phyloP scores from a whole-genome alignment of 2,888 invertebrate species.

The Syrista parreyssii region DNA sequence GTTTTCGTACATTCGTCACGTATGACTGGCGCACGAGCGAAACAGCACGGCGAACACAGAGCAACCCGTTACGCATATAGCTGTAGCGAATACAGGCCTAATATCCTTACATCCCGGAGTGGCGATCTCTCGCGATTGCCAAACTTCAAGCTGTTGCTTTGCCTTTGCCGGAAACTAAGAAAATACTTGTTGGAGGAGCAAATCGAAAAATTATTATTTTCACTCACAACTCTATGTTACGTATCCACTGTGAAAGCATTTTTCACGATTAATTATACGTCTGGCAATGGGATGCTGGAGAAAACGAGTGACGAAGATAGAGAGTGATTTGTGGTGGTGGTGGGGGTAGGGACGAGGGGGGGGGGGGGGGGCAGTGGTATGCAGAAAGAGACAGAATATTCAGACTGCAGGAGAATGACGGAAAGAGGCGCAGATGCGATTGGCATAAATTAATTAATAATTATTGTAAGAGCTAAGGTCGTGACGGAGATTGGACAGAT shows the following conservation, averaged over 20 bases:
- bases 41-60: constrained; percentile 12
- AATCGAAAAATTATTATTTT: not conserved
- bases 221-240: not conserved
- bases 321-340: no score
- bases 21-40: not conserved
- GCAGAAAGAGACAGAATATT: not conserved
- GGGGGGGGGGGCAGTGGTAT: not conserved
- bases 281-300: not conserved
- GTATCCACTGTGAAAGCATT: not conserved
- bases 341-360: no score
- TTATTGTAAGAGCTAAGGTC: not conserved
- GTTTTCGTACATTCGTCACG: not conserved
- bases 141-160: not conserved
- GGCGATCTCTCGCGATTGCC: not conserved
- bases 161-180: not conserved
- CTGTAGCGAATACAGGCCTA: not conserved
- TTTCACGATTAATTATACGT: not conserved
- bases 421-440: not conserved
- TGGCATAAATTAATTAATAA: not conserved
- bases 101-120: not conserved
- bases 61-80: not conserved
- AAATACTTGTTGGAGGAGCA: not conserved
- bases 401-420: not conserved
- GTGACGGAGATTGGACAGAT: not conserved
- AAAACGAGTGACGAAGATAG: not conserved